These are phyloP conservation scores for Cabera pusaria DNA, from an alignment of 2,888 invertebrate genomes.

Conservation along the genomic window DNA sequence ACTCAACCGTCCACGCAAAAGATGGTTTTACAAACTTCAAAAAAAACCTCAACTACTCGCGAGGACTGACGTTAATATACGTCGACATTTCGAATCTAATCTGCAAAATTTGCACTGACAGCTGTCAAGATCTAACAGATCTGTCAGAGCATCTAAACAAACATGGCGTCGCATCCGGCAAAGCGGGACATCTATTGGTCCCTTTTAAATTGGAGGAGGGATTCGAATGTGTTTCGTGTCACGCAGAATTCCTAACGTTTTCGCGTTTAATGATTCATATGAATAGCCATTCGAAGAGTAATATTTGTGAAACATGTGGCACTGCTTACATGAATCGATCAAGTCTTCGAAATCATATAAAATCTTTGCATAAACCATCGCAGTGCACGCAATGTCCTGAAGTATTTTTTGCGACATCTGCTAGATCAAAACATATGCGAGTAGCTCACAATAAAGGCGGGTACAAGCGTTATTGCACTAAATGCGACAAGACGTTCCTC, in stretches of 20 bases:
- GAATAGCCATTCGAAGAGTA: conserved; percentile 49
- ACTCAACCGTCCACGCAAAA: conserved; percentile 36
- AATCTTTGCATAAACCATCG: conserved; percentile 41
- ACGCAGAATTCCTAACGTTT: conserved; percentile 41
- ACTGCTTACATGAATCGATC: conserved; percentile 45
- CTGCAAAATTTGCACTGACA: conserved; percentile 46
- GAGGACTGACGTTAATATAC: conserved; percentile 44
- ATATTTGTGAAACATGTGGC: conserved; percentile 54
- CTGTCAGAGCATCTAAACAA: conserved; percentile 43
- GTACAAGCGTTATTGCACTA: conserved; percentile 31
- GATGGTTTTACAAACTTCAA: no score
- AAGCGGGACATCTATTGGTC: conserved; percentile 43
- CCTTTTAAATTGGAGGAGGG: conserved; percentile 45
- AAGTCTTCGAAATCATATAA: conserved; percentile 46
- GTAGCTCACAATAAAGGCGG: conserved; percentile 26
- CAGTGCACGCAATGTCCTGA: conserved; percentile 47
- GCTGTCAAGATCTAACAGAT: conserved; percentile 33
- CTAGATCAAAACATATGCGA: conserved; percentile 29
- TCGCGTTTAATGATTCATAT: conserved; percentile 47
- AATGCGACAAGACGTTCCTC: conserved; percentile 41
- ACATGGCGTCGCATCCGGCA: conserved; percentile 40
- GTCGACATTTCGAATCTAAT: conserved; percentile 52
- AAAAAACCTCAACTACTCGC: conserved; percentile 36
- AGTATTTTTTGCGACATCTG: conserved; percentile 34
- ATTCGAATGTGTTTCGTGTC: conserved; percentile 44